phyloP scores from a whole-genome alignment of 1,140 invertebrate species.

The Drosophila dunni region DNA sequence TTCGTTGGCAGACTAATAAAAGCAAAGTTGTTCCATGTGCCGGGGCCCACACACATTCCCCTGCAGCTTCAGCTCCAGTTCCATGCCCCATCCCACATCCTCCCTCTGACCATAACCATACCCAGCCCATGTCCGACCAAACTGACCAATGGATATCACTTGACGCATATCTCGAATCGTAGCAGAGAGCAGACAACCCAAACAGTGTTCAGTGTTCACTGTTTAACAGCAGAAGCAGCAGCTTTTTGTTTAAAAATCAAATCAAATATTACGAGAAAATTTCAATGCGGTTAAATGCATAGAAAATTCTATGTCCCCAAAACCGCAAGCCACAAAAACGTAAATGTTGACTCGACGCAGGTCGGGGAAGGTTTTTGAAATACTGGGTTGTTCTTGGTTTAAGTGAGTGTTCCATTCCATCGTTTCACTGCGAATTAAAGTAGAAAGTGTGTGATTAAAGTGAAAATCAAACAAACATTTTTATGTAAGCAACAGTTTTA shows the following conservation, averaged over 20 bases:
- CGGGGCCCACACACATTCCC: neutral
- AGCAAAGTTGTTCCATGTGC: conserved; percentile 35
- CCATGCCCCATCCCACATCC: neutral
- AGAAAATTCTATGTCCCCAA: conserved; percentile 63
- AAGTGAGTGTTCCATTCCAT: neutral
- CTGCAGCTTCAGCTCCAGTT: neutral
- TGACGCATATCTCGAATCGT: conserved; percentile 51
- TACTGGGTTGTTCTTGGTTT: neutral
- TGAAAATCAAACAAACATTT: too few relatives aligned
- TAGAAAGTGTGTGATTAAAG: too few relatives aligned
- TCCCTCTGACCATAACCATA: neutral
- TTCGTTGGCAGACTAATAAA: conserved; percentile 74
- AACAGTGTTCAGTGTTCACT: conserved; percentile 42
- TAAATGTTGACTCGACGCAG: conserved; percentile 70
- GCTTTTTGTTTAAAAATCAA: conserved; percentile 79
- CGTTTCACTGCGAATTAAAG: neutral
- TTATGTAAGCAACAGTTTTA: too few relatives aligned
- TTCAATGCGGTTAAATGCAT: conserved; percentile 79
- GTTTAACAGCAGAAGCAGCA: conserved; percentile 28
- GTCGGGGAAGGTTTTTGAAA: neutral
- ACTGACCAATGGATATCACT: conserved; percentile 52
- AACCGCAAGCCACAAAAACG: conserved; percentile 66
- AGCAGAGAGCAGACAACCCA: conserved; percentile 3
- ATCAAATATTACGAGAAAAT: conserved; percentile 83
- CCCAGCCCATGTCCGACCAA: conserved; percentile 46